Percentiles rank a stretch among this genome's conserved stretches.
These are phyloP conservation scores for Thelaira solivaga DNA, from an alignment of 2,888 invertebrate species.

Conservation along the genomic window DNA sequence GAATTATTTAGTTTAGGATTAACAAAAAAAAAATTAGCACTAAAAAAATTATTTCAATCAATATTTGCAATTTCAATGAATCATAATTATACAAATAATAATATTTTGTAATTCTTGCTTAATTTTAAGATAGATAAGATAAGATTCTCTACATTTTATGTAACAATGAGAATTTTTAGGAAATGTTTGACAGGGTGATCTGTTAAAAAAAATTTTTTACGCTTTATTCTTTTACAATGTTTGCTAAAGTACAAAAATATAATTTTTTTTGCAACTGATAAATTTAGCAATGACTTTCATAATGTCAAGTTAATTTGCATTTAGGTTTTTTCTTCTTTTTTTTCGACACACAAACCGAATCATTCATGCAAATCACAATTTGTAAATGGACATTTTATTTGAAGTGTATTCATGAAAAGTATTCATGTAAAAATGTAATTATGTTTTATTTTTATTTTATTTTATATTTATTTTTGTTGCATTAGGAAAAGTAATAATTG, in stretches of 20 bases:
- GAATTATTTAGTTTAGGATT: too few relatives aligned
- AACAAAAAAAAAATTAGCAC: too few relatives aligned
- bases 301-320: conserved; percentile 50
- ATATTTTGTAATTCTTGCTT: too few relatives aligned
- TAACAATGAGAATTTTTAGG: too few relatives aligned
- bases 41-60: too few relatives aligned
- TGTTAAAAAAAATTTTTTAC: too few relatives aligned
- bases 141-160: too few relatives aligned
- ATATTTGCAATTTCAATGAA: too few relatives aligned
- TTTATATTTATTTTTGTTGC: not conserved
- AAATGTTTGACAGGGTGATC: too few relatives aligned
- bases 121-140: too few relatives aligned
- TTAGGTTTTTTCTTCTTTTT: conserved; percentile 18
- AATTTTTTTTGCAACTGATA: not conserved
- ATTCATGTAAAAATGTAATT: conserved; percentile 35
- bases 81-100: too few relatives aligned
- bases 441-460: conserved; percentile 14
- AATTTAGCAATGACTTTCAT: conserved; percentile 57
- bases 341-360: conserved; percentile 36
- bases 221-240: too few relatives aligned
- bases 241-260: not conserved
- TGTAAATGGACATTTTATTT: conserved; percentile 46
- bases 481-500: not conserved
- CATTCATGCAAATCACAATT: conserved; percentile 52
- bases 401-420: not conserved